Base-by-base conservation (phyloP, 2,113 vertebrate species). In the Zapus hudsonius region DNA sequence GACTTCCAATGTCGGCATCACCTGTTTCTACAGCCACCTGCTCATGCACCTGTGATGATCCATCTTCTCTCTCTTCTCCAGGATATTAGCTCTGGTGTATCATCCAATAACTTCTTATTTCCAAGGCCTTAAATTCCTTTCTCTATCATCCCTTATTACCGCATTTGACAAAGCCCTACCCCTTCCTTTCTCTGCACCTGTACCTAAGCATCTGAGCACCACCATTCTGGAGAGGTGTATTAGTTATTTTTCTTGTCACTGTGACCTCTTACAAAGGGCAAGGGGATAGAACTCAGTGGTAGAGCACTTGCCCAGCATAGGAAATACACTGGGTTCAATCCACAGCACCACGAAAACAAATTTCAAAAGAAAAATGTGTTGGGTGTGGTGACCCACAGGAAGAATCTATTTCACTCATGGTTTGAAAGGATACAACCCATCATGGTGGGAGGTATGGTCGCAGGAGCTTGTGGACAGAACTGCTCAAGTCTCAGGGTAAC, bases 1-100 rank as follows among this genome's bases (percentile, higher is more conserved):
- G 0, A 11, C n/a, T n/a, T 52, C 17, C 19, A 19, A 38, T 73
- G 29, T 25, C 13, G 5, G 75, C 10, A 38, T 3, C 61, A 15
- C 1, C 78, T 23, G 2, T 42, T 61, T 52, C n/a, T n/a, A 9
- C 38, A 42, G 15, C 6, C 25, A 42, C 59, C 8, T 38, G 7
- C 76, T 31, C 8, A 0, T 16, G 19, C 3, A 0, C 27, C 36
- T 0, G 0, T 3, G 23, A 9, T 70, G 1, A 5, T 7, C 23
- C 23, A 8, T 59, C 40, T 17, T 31, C 66, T n/a, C 40, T 64
- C 57, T 74, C 79, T 40, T 1, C n/a, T 0, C 11, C 59, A 42
- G 29, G 47, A 31, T 22, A 8, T 29, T 15, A 33, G 5, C 36
- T 38, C 36, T 29, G 25, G 23, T 42, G 36, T 55, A n/a, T 44